Base-by-base conservation (phyloP, 2,888 invertebrate genomes). In the Pegoplata infirma region DNA sequence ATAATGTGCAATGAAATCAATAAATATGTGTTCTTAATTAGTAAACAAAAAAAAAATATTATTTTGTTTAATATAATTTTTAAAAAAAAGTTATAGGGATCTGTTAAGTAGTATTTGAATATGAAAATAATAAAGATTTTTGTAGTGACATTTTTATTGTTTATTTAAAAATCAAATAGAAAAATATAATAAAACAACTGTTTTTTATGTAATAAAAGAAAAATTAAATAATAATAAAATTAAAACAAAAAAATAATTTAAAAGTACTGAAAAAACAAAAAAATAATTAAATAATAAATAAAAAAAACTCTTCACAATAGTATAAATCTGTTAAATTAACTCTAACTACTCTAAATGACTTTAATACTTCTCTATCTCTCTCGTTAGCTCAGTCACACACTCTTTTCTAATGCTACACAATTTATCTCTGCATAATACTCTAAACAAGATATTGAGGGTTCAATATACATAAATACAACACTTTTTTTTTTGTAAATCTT, bases 1-100 rank as follows among this genome's bases (percentile, higher is more conserved):
- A 40, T 25, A 73, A 40, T 78, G 69, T 74, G 66, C 76, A 81
- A 80, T 64, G 51, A 78, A 82, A 81, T 83, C 82, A 83, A 84
- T 64, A 77, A 56, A 61, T 86, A 86, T 86, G 86, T 86, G 86
- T 86, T 86, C 86, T 86, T 84, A 85, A 84, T 83, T 82, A 84
- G 80, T 82, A 81, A 82, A n/a, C n/a, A n/a, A n/a, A n/a, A n/a
- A n/a, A n/a, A 79, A 80, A 78, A 77, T 76, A 69, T 64, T 64
- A 32, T 46, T n/a, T n/a, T n/a, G n/a, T n/a, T 16, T 61, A 58
- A 59, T 47, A 44, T 49, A 53, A 58, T 16, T 71, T 36, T 36
- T 21, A 55, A 61, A 56, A 28, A 44, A 61, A 51, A 61, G 47
- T 46, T 28, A 51, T 69, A 71, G 74, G 78, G 55, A 79, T 66